phyloP scores from a whole-genome alignment of 2,113 vertebrate species.

The Rynchops niger region DNA sequence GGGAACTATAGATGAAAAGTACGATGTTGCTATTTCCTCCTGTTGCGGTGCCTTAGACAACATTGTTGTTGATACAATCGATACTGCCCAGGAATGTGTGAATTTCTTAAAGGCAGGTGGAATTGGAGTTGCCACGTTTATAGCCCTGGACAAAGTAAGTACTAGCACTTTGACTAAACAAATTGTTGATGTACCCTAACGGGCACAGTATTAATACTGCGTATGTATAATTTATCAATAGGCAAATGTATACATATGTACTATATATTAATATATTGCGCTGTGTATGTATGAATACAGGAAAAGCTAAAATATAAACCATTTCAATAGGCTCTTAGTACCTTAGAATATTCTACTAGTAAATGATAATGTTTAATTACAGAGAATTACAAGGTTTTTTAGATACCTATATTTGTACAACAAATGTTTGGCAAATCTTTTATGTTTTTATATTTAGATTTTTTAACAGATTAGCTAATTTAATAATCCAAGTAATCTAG shows the following conservation, averaged over 20 bases:
- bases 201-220: not conserved
- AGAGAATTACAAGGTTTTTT: not conserved
- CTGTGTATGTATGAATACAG: not conserved
- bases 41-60: constrained; percentile 90
- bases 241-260: too few species aligned
- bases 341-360: not conserved
- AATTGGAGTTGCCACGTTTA: constrained; percentile 92
- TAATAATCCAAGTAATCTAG: not conserved
- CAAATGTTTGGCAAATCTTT: not conserved
- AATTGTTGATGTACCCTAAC: not conserved
- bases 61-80: constrained; percentile 94
- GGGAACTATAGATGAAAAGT: constrained; percentile 93
- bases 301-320: not conserved
- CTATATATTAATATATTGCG: not conserved
- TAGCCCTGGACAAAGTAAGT: constrained; percentile 93
- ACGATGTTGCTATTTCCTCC: constrained; percentile 91
- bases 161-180: not conserved
- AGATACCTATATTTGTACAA: not conserved
- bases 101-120: constrained; percentile 88
- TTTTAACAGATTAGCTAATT: not conserved
- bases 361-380: not conserved
- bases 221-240: not conserved
- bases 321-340: not conserved
- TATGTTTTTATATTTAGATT: not conserved
- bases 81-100: constrained; percentile 93